Percentiles rank a stretch among this genome's conserved stretches.
phyloP scores from a whole-genome alignment of 1,140 invertebrate species.

The Frieseomelitta varia region DNA sequence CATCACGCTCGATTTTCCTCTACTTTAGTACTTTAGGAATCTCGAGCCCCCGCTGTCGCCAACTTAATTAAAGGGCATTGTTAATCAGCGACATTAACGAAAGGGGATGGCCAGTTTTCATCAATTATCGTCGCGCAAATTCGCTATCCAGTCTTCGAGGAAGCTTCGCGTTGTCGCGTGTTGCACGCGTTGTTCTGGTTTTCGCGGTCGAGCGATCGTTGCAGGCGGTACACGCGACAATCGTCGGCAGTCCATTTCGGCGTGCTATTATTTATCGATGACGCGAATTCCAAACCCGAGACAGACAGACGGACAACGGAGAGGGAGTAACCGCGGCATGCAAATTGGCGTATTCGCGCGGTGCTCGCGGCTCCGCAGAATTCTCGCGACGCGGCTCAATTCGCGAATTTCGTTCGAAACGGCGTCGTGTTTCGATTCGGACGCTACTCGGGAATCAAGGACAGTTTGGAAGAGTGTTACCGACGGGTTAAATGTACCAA shows the following conservation, averaged over 20 bases:
- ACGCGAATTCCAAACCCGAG: background rate
- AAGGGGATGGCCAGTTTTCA: background rate
- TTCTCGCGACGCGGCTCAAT: background rate
- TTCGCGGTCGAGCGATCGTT: background rate
- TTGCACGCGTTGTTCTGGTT: background rate
- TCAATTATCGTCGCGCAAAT: background rate
- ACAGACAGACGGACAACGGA: background rate
- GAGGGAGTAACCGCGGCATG: background rate
- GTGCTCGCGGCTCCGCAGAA: background rate
- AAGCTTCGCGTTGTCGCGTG: background rate
- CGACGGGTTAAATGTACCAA: too few species aligned
- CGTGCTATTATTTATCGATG: background rate
- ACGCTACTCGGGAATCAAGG: background rate
- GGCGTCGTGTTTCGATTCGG: too few species aligned
- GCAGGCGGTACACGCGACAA: background rate
- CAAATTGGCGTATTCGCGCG: slow-evolving; percentile 15
- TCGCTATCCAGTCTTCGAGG: background rate
- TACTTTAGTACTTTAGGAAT: background rate
- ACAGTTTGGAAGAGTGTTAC: background rate
- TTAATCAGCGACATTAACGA: background rate
- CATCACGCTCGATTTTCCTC: background rate
- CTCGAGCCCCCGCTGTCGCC: too few species aligned
- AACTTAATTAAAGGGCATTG: background rate
- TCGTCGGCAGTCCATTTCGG: background rate
- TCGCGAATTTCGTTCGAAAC: background rate